Evolutionary conservation across 2,888 invertebrate genomes (phyloP).

Genomic region (Patella caerulea): DNA sequence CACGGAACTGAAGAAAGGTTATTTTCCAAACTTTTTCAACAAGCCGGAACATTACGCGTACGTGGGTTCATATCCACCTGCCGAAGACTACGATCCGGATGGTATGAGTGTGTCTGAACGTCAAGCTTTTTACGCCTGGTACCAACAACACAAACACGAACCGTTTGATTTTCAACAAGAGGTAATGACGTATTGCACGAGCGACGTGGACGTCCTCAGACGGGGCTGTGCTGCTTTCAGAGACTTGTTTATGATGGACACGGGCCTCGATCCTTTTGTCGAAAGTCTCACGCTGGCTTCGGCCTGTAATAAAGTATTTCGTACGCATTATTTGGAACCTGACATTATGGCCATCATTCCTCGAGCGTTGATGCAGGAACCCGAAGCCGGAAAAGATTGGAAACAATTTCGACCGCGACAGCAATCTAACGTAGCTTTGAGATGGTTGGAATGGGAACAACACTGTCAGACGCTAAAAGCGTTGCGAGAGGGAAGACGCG

Average conservation of each 20-base stretch:
- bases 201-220: too few species aligned
- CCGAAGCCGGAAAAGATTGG: too few species aligned
- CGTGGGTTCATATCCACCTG: neutral
- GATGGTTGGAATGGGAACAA: neutral
- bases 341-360: too few species aligned
- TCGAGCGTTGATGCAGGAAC: too few species aligned
- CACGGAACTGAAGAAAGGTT: slow-evolving; percentile 6
- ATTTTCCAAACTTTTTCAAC: slow-evolving; percentile 2
- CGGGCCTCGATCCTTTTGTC: neutral
- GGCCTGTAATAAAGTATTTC: neutral
- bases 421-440: neutral
- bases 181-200: too few species aligned
- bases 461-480: neutral
- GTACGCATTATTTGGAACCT: neutral
- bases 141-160: too few species aligned
- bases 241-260: neutral
- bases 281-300: neutral
- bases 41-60: neutral
- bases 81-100: too few species aligned
- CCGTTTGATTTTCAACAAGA: too few species aligned
- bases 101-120: too few species aligned
- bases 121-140: too few species aligned
- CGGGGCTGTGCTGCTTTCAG: too few species aligned
- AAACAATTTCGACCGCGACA: neutral
- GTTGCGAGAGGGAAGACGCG: too few species aligned